Conservation (phyloP, 2,888 invertebrate genomes). For the Hirtodrosophila confusa region DNA sequence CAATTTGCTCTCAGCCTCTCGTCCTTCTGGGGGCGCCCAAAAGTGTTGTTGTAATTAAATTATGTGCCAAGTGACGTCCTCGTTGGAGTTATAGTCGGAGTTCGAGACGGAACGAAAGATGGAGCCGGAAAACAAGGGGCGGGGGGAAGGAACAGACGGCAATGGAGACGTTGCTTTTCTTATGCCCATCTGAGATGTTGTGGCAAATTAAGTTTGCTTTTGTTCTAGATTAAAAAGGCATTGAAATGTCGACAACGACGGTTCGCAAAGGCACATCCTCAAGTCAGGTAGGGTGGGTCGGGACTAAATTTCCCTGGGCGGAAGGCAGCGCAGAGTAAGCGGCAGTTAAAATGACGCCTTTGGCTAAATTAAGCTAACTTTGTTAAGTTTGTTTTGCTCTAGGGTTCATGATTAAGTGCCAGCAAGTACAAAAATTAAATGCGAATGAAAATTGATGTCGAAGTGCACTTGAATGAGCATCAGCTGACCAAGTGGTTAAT, state of each 20-base stretch:
- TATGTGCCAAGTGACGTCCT: slow-evolving; percentile 79
- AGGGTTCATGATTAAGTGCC: slow-evolving; percentile 52
- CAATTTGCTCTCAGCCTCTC: slow-evolving; percentile 29
- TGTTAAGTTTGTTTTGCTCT: slow-evolving; percentile 68
- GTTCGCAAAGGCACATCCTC: neutral
- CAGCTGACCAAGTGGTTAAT: slow-evolving; percentile 3
- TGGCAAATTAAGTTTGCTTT: slow-evolving; percentile 80
- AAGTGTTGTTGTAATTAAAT: slow-evolving; percentile 80
- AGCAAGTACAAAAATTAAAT: slow-evolving; percentile 25
- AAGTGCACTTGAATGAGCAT: slow-evolving; percentile 14
- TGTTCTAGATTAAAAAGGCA: slow-evolving; percentile 80
- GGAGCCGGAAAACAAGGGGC: neutral
- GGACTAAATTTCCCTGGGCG: neutral
- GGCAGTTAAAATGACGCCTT: slow-evolving; percentile 72
- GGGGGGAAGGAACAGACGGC: neutral
- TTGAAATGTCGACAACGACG: slow-evolving; percentile 65
- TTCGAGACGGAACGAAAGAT: neutral
- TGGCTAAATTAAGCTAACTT: slow-evolving; percentile 73
- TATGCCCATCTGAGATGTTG: slow-evolving; percentile 72
- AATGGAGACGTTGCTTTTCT: slow-evolving; percentile 36
- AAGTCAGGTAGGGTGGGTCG: neutral
- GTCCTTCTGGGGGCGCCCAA: slow-evolving; percentile 13
- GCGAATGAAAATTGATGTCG: slow-evolving; percentile 5
- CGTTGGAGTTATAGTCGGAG: slow-evolving; percentile 43
- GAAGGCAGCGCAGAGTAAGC: slow-evolving; percentile 24